These are phyloP conservation scores for Drosophila mettleri DNA, from an alignment of 2,888 invertebrate genomes.

Conservation along the genomic window DNA sequence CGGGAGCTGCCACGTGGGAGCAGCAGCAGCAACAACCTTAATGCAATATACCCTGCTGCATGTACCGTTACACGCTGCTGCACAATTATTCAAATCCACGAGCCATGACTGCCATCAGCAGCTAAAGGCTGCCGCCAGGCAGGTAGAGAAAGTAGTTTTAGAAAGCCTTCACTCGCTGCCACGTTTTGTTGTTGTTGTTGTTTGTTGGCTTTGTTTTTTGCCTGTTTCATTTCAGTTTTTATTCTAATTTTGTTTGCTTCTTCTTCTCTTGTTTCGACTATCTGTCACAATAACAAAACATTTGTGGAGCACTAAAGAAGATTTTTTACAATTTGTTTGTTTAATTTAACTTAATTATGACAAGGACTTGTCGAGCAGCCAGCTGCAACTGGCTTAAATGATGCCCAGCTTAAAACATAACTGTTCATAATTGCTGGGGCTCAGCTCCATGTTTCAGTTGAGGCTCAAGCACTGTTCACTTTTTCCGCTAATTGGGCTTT, in stretches of 20 bases:
- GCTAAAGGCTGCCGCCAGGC: slow-evolving; percentile 7
- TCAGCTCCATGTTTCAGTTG: neutral
- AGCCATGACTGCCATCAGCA: slow-evolving; percentile 64
- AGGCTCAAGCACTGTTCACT: neutral
- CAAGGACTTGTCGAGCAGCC: slow-evolving; percentile 8
- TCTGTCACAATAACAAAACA: slow-evolving; percentile 72
- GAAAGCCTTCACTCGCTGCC: slow-evolving; percentile 29
- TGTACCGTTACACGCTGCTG: slow-evolving; percentile 72
- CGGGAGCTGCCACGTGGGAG: slow-evolving; percentile 15
- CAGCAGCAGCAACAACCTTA: slow-evolving; percentile 13
- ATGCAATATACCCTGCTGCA: slow-evolving; percentile 63
- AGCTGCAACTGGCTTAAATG: slow-evolving; percentile 7
- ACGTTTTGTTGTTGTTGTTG: slow-evolving; percentile 16
- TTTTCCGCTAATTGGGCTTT: slow-evolving; percentile 12
- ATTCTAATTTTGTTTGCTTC: slow-evolving; percentile 26
- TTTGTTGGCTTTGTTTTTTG: slow-evolving; percentile 6
- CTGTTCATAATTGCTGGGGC: neutral
- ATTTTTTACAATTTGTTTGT: too few relatives aligned
- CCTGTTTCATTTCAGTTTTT: slow-evolving; percentile 20
- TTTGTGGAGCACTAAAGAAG: too few relatives aligned
- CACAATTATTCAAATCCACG: slow-evolving; percentile 79
- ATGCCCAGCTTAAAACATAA: neutral
- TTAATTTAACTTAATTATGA: slow-evolving; percentile 32
- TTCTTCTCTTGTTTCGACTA: slow-evolving; percentile 49
- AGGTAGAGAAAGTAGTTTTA: slow-evolving; percentile 21